Base-by-base conservation (phyloP, 2,797 vertebrate genomes). In the Sebastes kiyomatsui region DNA sequence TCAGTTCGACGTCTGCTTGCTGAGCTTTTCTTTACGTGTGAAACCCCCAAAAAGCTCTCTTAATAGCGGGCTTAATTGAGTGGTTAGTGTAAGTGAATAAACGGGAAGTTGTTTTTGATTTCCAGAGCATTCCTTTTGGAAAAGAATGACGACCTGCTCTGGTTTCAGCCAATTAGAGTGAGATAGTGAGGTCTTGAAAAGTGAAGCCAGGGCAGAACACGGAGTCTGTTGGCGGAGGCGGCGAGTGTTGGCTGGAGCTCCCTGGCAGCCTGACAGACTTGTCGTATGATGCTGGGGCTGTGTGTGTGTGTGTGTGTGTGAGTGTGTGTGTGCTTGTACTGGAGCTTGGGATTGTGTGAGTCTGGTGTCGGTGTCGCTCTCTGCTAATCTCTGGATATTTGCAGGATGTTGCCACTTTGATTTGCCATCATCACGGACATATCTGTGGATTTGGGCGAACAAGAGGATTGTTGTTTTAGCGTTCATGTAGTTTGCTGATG, bases 101-200 rank as follows among this genome's bases (percentile, higher is more conserved):
- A 88, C 1, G 32, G 81, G 83, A 87, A 83, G 72, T 80, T 87
- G 60, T 72, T 88, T 89, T 87, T 67, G 38, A 88, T 91, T 88
- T 91, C 80, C 69, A 86, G 84, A 89, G 88, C 87, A 87, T 93
- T 88, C 89, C 72, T 83, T 49, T 46, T 42, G 7, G 65, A 90
- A 88, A 79, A 83, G 85, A 89, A 86, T 66, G 82, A 90, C 22
- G 64, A 87, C 84, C 85, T 83, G 88, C 92, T 91, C 88, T 90
- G 84, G 89, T 94, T 94, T 95, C 93, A 92, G 92, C 88, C 93
- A 94, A 94, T 96, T 95, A 94, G 83, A 93, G 88, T 79, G 80
- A 91, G 92, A 95, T 91, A 92, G 90, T 88, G 87, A 75, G 90
- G 91, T 91, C 91, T 92, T 95, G 92, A 91, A 90, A 88, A 92